A percentile compares a stretch with the other conserved stretches of the same genome.
These are phyloP conservation scores for Andrena camellia DNA, from an alignment of 2,888 invertebrate genomes.

Conservation along the genomic window DNA sequence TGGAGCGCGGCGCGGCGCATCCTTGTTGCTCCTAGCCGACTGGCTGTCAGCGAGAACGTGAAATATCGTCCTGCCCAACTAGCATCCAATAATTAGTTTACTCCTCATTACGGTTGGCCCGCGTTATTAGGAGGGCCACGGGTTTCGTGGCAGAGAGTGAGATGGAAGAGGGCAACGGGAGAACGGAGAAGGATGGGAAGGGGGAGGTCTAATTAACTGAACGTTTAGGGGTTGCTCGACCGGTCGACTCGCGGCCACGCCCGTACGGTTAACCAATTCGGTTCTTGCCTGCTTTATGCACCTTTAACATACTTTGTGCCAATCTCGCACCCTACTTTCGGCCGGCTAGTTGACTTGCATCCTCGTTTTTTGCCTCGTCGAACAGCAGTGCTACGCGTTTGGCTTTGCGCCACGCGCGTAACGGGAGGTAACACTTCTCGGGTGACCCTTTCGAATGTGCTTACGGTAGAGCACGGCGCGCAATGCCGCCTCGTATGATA, in stretches of 20 bases:
- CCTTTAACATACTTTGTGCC: slow-evolving; percentile 67
- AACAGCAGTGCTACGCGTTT: not conserved
- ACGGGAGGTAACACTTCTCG: not conserved
- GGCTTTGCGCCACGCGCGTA: not conserved
- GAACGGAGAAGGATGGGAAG: slow-evolving; percentile 63
- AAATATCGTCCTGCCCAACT: slow-evolving; percentile 83
- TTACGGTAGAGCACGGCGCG: too few relatives aligned
- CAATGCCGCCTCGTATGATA: too few relatives aligned
- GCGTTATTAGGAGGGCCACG: slow-evolving; percentile 79
- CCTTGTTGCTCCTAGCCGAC: slow-evolving; percentile 77
- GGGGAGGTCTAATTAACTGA: slow-evolving; percentile 80
- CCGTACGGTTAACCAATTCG: slow-evolving; percentile 71
- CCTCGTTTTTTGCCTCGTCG: not conserved
- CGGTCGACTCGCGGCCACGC: slow-evolving; percentile 78
- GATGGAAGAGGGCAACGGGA: slow-evolving; percentile 42
- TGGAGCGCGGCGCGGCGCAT: slow-evolving; percentile 44
- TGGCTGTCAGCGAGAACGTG: slow-evolving; percentile 82
- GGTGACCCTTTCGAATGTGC: too few relatives aligned
- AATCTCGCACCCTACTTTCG: slow-evolving; percentile 33
- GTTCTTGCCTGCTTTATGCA: slow-evolving; percentile 66
- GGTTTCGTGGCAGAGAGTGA: slow-evolving; percentile 50
- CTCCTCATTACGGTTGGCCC: slow-evolving; percentile 83
- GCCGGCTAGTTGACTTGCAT: not conserved
- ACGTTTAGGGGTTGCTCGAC: slow-evolving; percentile 81
- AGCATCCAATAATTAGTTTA: slow-evolving; percentile 84